A percentile compares a stretch with the other conserved stretches of the same genome.
phyloP scores from a whole-genome alignment of 2,888 invertebrate genomes.

The Beris morrisii region DNA sequence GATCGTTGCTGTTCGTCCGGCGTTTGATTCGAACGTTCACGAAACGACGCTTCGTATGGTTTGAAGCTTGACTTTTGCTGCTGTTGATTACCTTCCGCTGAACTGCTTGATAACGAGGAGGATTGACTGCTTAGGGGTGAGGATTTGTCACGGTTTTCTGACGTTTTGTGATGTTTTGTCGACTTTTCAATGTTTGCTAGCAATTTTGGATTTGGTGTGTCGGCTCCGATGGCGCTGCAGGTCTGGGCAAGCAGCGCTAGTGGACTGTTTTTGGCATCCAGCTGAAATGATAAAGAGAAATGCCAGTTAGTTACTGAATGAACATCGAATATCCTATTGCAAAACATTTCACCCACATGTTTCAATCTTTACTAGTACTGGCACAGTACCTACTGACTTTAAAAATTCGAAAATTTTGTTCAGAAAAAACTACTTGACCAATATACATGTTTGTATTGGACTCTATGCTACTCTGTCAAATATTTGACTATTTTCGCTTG shows the following conservation, averaged over 20 bases:
- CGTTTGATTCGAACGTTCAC: slow-evolving; percentile 64
- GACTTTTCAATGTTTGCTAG: slow-evolving; percentile 74
- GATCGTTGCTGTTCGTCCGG: slow-evolving; percentile 61
- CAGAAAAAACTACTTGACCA: too few species aligned
- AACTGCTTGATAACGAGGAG: slow-evolving; percentile 56
- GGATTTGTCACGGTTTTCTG: slow-evolving; percentile 64
- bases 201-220: slow-evolving; percentile 77
- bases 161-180: slow-evolving; percentile 59
- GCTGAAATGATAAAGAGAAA: slow-evolving; percentile 64
- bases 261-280: slow-evolving; percentile 97
- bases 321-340: too few species aligned
- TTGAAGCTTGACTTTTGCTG: slow-evolving; percentile 68
- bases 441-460: too few species aligned
- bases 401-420: too few species aligned
- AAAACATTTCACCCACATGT: too few species aligned
- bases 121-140: slow-evolving; percentile 53
- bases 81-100: slow-evolving; percentile 46
- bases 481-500: too few species aligned
- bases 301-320: neutral
- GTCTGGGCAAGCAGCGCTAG: slow-evolving; percentile 94
- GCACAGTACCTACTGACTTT: too few species aligned
- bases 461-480: too few species aligned
- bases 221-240: slow-evolving; percentile 95
- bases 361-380: too few species aligned
- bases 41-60: slow-evolving; percentile 71